Conservation (phyloP, 2,888 invertebrate genomes). For the Slavum lentiscoides region DNA sequence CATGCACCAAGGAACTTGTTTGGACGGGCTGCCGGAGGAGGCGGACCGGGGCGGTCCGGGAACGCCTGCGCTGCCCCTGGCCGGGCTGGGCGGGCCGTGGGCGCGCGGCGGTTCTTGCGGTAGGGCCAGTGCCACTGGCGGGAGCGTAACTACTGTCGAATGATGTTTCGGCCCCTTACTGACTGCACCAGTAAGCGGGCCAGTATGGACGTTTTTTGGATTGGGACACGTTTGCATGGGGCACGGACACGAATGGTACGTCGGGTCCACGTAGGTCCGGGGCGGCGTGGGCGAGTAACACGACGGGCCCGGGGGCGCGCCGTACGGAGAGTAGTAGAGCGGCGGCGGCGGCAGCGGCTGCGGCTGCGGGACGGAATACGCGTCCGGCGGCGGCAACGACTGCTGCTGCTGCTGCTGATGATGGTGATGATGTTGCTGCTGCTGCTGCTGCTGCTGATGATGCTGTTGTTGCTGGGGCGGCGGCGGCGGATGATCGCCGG, state of each 20-base stretch:
- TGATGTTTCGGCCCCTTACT: slow-evolving; percentile 67
- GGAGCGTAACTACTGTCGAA: slow-evolving; percentile 56
- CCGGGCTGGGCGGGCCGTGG: slow-evolving; percentile 71
- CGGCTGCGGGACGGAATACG: slow-evolving; percentile 55
- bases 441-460: slow-evolving; percentile 59
- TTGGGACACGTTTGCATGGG: slow-evolving; percentile 84
- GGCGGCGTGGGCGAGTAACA: slow-evolving; percentile 65
- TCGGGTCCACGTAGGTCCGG: slow-evolving; percentile 62
- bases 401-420: slow-evolving; percentile 59
- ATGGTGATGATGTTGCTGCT: slow-evolving; percentile 57
- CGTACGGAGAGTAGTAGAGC: slow-evolving; percentile 54
- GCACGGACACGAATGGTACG: slow-evolving; percentile 70
- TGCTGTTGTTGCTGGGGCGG: slow-evolving; percentile 59
- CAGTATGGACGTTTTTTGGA: slow-evolving; percentile 96
- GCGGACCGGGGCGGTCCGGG: slow-evolving; percentile 57
- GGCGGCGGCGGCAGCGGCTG: slow-evolving; percentile 55
- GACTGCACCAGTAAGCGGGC: slow-evolving; percentile 92
- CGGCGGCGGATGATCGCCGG: slow-evolving; percentile 58
- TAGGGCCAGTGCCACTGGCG: slow-evolving; percentile 62
- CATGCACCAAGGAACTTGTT: slow-evolving; percentile 60
- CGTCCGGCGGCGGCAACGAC: slow-evolving; percentile 60
- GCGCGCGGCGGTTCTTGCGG: slow-evolving; percentile 62
- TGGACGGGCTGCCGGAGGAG: slow-evolving; percentile 61
- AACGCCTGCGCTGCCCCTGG: slow-evolving; percentile 67
- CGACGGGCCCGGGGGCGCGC: slow-evolving; percentile 57